Base-by-base conservation (phyloP, 2,797 vertebrate species). In the Saxicola maurus region DNA sequence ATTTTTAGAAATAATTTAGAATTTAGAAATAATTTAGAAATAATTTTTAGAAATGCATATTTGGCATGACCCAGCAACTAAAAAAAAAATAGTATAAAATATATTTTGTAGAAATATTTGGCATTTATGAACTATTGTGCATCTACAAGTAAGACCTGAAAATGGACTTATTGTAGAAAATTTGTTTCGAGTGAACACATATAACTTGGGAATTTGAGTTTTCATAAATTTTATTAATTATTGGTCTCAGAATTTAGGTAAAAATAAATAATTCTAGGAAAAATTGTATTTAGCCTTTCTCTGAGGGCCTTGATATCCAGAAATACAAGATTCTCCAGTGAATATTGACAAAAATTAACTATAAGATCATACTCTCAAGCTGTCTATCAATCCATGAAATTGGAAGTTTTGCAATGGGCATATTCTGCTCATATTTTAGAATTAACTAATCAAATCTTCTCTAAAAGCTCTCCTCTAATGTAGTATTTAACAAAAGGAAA, bases 21-120 rank as follows among this genome's bases (percentile, higher is more conserved):
- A n/a, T 81, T 93, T 78, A 69, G 82, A 92, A 53, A 82, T 59
- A 89, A 65, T n/a, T n/a, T n/a, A n/a, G n/a, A n/a, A n/a, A n/a
- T 71, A 64, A 28, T 77, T 88, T 81, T 93, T 78, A 69, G 82
- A 92, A 53, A 82, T 75, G 59, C 37, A 65, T 90, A 46, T 81
- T 92, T 88, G 65, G 55, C 75, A 45, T 80, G 52, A 87, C 3
- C 17, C 59, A 80, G 18, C 53, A 79, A 28, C 1, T 1, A 42
- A 35, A 30, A 27, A n/a, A 24, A 25, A 46, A 48, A 48, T 7
- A 18, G 7, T 27, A 4, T 28, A 30, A 66, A 72, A 62, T 17
- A 0, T 43, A 42, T 82, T 89, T 74, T 62, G 10, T 59, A 59
- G 27, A 90, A 86, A 30, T 74, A 49, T 62, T 53, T 78, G 62